Base-by-base conservation (phyloP, 2,888 invertebrate species). In the Gastrophysa polygoni region DNA sequence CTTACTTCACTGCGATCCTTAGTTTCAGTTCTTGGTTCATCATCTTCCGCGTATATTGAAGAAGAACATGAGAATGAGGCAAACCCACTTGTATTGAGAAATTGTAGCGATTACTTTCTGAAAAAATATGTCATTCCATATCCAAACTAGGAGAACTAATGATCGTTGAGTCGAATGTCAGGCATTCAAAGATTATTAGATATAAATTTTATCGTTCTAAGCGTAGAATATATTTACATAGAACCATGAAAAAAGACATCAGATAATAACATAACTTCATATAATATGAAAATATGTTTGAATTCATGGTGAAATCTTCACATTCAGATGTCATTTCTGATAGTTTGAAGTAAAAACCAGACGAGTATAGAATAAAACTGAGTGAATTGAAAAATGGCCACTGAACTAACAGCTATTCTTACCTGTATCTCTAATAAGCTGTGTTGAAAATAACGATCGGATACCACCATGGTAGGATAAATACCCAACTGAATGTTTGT, bases 401-500 rank as follows among this genome's bases (percentile, higher is more conserved):
- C n/a, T 34, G 18, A 20, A 29, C 17, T 10, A 1, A 2, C 29
- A 57, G 6, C 24, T 49, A 20, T 49, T 16, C 29, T 84, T 84
- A 73, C 91, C 89, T 0, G 90, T 90, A 75, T 92, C 91, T 68
- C 92, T 87, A 43, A 93, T 90, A 55, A 96, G 83, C 34, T 90
- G 88, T 0, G 95, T 91, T 0, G 91, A 90, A 87, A 97, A 89
- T 0, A 92, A 88, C 1, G 92, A 90, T 81, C 89, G 72, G 72
- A 84, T 79, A 0, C 88, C 88, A 0, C 86, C 91, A 74, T 93
- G 90, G 77, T 93, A 95, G 0, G 93, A 92, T 34, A 98, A 81
- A 73, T 95, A 93, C 6, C 96, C 96, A 57, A 95, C 89, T 0
- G 95, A 91, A 76, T 94, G 90, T 59, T 91, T 91, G 75, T 95